Evolutionary conservation across 2,797 vertebrate species (phyloP).

Genomic region (Nasua narica): DNA sequence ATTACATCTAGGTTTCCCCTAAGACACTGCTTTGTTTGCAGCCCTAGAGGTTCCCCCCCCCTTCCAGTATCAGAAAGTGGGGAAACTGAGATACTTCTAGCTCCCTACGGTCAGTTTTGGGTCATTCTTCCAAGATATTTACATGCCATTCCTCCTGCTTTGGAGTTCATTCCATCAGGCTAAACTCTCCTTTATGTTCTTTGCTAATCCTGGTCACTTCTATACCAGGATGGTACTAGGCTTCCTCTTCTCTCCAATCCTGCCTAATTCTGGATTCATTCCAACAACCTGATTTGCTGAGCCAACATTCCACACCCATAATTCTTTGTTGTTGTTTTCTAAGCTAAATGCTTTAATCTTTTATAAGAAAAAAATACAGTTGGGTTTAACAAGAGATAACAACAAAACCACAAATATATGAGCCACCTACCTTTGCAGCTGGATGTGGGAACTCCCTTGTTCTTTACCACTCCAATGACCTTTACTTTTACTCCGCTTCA

Average conservation of each 20-base stretch:
- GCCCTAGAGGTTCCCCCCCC: no score
- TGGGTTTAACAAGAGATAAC: not conserved
- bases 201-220: not conserved
- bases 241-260: not conserved
- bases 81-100: not conserved
- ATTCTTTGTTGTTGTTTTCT: not conserved
- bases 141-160: not conserved
- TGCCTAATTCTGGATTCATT: not conserved
- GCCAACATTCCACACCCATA: not conserved
- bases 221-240: not conserved
- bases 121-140: not conserved
- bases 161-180: not conserved
- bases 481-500: not conserved
- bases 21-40: not conserved
- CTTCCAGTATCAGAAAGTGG: not conserved
- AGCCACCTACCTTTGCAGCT: not conserved
- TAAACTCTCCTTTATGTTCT: not conserved
- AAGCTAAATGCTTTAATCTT: constrained; percentile 8
- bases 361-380: not conserved
- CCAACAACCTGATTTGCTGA: not conserved
- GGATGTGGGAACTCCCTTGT: not conserved
- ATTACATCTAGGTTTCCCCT: not conserved
- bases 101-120: not conserved
- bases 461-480: not conserved
- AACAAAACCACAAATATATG: not conserved